Base-by-base conservation (phyloP, 92 coral and sea anemone species). In the Desmophyllum pertusum region DNA sequence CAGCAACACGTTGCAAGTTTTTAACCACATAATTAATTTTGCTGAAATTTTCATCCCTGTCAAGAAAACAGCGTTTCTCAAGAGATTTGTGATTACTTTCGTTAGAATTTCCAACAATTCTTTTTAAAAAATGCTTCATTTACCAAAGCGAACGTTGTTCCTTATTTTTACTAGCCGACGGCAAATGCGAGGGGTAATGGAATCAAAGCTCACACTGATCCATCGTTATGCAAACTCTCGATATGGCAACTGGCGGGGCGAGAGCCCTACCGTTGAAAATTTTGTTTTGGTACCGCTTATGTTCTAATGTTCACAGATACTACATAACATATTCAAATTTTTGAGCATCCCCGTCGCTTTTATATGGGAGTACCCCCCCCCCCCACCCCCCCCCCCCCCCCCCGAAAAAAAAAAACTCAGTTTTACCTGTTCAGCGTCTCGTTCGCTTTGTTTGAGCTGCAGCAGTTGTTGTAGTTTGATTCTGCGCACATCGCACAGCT, bases 401-500 rank as follows among this genome's bases (percentile, higher is more conserved):
- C n/a, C n/a, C n/a, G n/a, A n/a, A n/a, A n/a, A 23, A 5, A 9
- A 21, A 19, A 48, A 31, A 9, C 46, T 19, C n/a, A 80, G 1
- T 18, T 76, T 17, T 80, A 95, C 98, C 93, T 96, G 98, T 40
- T 94, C 95, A 73, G 98, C 90, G 63, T 96, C 98, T 81, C 95
- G 73, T 55, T 96, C 98, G 65, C 98, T 93, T 39, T 96, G 93
- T 87, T 91, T 78, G n/a, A 96, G 94, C 88, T 96, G 98, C 70
- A 96, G 83, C 55, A 96, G 81, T 88, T 96, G 98, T 70, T 96
- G 98, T 1, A 96, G 90, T 83, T 96, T 96, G 72, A 96, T 84
- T 76, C 97, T 90, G 59, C 98, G 90, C 77, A 96, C 98, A 76
- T 96, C 98, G 45, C 98, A 90, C 78, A 96, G 86, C 80, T 96